Evolutionary conservation across 1,140 invertebrate genomes (phyloP).

Genomic region (Branchinecta lynchi): DNA sequence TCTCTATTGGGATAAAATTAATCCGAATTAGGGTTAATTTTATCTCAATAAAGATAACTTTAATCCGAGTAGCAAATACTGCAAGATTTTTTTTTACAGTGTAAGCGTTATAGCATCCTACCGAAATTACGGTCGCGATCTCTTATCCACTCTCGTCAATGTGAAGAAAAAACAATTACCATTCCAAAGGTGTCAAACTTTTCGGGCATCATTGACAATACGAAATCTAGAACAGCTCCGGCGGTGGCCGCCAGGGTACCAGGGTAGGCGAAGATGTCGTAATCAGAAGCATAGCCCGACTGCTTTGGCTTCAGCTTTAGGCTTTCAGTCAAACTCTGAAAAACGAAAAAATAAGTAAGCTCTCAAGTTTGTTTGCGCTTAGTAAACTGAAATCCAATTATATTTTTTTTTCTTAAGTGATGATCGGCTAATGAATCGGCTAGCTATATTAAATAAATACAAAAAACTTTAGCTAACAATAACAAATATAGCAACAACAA

Average conservation of each 20-base stretch:
- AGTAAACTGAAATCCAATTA: not conserved
- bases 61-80: too few relatives aligned
- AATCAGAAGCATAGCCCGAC: conserved; percentile 50
- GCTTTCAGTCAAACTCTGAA: conserved; percentile 42
- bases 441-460: not conserved
- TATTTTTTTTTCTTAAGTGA: not conserved
- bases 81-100: too few relatives aligned
- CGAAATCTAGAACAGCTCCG: conserved; percentile 51
- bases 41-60: too few relatives aligned
- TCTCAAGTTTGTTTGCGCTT: not conserved
- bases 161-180: conserved; percentile 24
- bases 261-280: conserved; percentile 60
- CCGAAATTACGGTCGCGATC: too few relatives aligned
- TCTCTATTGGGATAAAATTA: too few relatives aligned
- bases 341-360: not conserved
- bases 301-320: conserved; percentile 41
- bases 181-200: conserved; percentile 34
- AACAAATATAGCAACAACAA: too few relatives aligned
- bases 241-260: conserved; percentile 57
- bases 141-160: too few relatives aligned
- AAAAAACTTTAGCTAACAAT: too few relatives aligned
- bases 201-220: conserved; percentile 51
- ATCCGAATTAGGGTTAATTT: too few relatives aligned
- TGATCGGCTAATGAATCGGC: not conserved
- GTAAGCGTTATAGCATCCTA: too few relatives aligned